Evolutionary conservation across 2,888 invertebrate genomes (phyloP).

Genomic region (Nowickia ferox): DNA sequence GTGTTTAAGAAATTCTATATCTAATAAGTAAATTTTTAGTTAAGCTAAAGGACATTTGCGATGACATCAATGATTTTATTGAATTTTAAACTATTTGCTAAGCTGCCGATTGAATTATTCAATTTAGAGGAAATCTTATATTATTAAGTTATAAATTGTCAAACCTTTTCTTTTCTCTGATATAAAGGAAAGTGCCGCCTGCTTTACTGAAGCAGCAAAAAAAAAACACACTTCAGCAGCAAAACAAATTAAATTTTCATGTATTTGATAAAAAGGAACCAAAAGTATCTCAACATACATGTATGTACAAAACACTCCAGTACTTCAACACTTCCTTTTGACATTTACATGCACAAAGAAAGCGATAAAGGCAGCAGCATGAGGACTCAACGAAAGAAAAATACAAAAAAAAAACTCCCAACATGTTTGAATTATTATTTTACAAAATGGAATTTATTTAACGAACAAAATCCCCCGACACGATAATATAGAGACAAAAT

Average conservation of each 20-base stretch:
- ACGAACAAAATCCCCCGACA: constrained; percentile 3
- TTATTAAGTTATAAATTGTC: no score
- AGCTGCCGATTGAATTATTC: no score
- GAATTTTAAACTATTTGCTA: no score
- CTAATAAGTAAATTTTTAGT: no score
- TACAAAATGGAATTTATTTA: constrained; percentile 37
- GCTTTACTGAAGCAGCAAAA: not conserved
- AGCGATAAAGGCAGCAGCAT: constrained; percentile 28
- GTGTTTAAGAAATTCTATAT: no score
- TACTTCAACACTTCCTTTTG: constrained; percentile 49
- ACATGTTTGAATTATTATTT: constrained; percentile 39
- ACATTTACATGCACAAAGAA: constrained; percentile 48
- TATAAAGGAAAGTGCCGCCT: not conserved
- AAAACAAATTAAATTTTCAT: not conserved
- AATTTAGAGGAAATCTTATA: no score
- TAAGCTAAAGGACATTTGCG: no score
- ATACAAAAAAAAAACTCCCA: constrained; percentile 8
- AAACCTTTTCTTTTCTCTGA: no score
- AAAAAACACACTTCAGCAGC: not conserved
- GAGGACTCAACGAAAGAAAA: not conserved
- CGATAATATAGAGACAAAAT: constrained; percentile 3
- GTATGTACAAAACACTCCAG: constrained; percentile 37
- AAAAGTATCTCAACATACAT: constrained; percentile 7
- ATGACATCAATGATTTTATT: no score
- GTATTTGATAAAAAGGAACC: not conserved